Evolutionary conservation across 2,113 vertebrate species (phyloP), one percentile per base, ranked within the genome.

Genomic region (Trogon surrucura): DNA sequence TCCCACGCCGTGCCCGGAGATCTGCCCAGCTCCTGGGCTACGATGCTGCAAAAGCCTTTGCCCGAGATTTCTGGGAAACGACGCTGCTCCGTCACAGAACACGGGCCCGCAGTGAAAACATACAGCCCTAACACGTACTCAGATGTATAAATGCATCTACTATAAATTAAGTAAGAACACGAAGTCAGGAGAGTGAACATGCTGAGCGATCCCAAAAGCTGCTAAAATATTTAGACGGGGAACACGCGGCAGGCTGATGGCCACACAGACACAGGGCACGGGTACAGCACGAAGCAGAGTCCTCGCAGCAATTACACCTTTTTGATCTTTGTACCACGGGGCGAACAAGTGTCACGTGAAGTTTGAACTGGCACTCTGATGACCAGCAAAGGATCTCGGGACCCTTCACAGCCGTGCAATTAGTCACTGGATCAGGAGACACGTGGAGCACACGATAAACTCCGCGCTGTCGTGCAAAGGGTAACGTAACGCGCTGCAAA

Each of bases 1-100:
- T 44, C 70, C 67, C 19, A 5, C 13, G 8, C 0, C 6, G 41
- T 12, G 29, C 16, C 9, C 2, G 4, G 20, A 34, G 36, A 61
- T 36, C 22, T 36, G 25, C 41, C 44, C 6, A 20, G 38, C n/a
- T 73, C 64, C 62, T 23, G 38, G 26, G 50, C 25, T 41, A 5
- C 2, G 23, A 66, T 3, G 27, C n/a, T 41, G 0, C 6, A 44
- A 30, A 44, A 30, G 51, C 29, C 41, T 41, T 11, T 48, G 47
- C 27, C n/a, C 3, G 9, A 53, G 57, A 61, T 8, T 11, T 51
- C 38, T 25, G 53, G 44, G 71, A 51, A 48, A 23, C 27, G 36
- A 29, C 23, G 57, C 57, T 56, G 54, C 12, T 27, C 53, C 60
- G 32, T 54, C 41, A 81, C 19, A 60, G 38, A 45, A 36, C 30